A percentile compares a stretch with the other conserved stretches of the same genome.
Conservation (phyloP, 2,797 vertebrate genomes). For the Phyllotis vaccarum region DNA sequence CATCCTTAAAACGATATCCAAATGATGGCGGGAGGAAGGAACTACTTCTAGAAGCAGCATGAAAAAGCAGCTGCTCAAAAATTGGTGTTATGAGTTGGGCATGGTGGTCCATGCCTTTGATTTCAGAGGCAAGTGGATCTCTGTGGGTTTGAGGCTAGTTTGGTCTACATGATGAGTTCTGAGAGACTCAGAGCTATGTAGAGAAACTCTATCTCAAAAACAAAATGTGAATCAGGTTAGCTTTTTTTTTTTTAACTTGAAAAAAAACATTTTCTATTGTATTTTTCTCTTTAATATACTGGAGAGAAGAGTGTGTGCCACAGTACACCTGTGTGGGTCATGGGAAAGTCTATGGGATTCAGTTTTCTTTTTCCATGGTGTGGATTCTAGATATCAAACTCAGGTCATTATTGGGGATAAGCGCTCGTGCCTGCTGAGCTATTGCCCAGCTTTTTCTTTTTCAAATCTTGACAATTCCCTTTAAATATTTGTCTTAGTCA, state of each 20-base stretch:
- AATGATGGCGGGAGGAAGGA: neutral
- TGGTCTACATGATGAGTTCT: neutral
- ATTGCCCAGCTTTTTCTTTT: neutral
- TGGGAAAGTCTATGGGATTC: neutral
- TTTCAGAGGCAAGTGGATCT: neutral
- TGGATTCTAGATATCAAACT: neutral
- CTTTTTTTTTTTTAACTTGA: neutral
- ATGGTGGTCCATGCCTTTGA: neutral
- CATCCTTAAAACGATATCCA: constrained; percentile 5
- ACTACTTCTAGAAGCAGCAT: neutral
- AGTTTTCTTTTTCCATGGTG: neutral
- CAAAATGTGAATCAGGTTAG: neutral
- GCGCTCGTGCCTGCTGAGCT: neutral
- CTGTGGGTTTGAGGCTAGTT: neutral
- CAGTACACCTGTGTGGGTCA: neutral
- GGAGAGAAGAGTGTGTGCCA: no score
- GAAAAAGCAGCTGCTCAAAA: neutral
- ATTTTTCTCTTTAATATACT: neutral
- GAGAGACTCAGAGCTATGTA: neutral
- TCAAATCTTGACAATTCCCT: neutral
- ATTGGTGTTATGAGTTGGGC: neutral
- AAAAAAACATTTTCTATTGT: neutral
- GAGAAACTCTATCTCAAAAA: neutral
- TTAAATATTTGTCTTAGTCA: neutral
- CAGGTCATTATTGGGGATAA: neutral